These are phyloP conservation scores for Lithophane ornitopus DNA, from an alignment of 2,888 invertebrate species.

Conservation along the genomic window DNA sequence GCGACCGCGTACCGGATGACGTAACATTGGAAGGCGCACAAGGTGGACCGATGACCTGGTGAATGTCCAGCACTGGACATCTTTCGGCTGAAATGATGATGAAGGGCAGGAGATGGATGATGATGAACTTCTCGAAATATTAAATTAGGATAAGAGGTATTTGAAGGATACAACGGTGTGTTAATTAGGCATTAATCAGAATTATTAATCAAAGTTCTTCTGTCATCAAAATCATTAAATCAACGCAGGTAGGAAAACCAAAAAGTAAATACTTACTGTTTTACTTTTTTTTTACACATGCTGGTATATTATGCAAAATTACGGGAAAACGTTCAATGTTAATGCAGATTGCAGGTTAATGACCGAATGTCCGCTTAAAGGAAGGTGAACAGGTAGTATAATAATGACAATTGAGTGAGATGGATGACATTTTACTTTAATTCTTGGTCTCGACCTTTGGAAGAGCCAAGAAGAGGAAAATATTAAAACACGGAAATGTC, in stretches of 20 bases:
- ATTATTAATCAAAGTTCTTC: too few species aligned
- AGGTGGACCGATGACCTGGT: too few species aligned
- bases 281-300: not conserved
- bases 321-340: slow-evolving; percentile 31
- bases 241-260: not conserved
- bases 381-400: slow-evolving; percentile 33
- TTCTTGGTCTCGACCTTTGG: slow-evolving; percentile 41
- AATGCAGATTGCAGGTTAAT: slow-evolving; percentile 29
- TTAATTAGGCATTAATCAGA: not conserved
- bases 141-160: not conserved
- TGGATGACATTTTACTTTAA: slow-evolving; percentile 44
- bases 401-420: slow-evolving; percentile 15
- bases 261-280: not conserved
- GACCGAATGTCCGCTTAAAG: slow-evolving; percentile 19
- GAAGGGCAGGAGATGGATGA: too few species aligned
- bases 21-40: too few species aligned
- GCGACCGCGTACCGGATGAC: too few species aligned
- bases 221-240: not conserved
- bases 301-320: not conserved
- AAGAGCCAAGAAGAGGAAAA: slow-evolving; percentile 45
- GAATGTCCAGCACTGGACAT: too few species aligned
- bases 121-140: not conserved
- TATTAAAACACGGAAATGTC: slow-evolving; percentile 18
- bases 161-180: not conserved
- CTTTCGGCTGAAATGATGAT: too few species aligned